phyloP scores from a whole-genome alignment of 2,113 vertebrate species.

The Carassius carassius region DNA sequence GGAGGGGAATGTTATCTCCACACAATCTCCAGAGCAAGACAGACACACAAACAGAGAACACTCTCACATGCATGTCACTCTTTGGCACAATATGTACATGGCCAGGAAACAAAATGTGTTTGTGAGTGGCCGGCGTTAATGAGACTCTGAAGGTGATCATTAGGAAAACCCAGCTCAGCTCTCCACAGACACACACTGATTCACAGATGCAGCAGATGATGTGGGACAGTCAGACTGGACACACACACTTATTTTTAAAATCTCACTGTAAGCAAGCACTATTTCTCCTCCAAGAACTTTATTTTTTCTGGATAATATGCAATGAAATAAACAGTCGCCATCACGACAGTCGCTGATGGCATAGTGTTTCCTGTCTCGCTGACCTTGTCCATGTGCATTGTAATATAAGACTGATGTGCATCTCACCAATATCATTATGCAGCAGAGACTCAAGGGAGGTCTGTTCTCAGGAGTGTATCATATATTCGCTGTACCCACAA shows the following conservation, averaged over 20 bases:
- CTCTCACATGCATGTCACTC: neutral
- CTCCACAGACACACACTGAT: neutral
- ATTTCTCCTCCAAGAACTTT: neutral
- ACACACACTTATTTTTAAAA: neutral
- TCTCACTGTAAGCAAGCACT: neutral
- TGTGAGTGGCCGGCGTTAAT: too few species aligned
- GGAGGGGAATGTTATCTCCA: slow-evolving; percentile 4
- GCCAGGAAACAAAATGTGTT: too few species aligned
- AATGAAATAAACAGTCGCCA: neutral
- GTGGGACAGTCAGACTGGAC: too few species aligned
- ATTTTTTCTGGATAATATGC: neutral
- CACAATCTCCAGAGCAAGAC: neutral
- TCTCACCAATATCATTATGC: slow-evolving; percentile 48
- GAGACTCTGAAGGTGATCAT: neutral
- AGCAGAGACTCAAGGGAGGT: slow-evolving; percentile 42
- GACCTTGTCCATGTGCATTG: slow-evolving; percentile 49
- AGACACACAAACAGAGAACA: neutral
- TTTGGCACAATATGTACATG: too few species aligned
- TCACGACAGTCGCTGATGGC: slow-evolving; percentile 3
- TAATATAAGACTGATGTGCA: slow-evolving; percentile 51
- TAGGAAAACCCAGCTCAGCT: neutral
- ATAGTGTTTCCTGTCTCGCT: slow-evolving; percentile 30
- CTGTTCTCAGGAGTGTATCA: slow-evolving; percentile 51
- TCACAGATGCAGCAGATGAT: neutral
- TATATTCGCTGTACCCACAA: slow-evolving; percentile 34